Evolutionary conservation across 2,113 vertebrate genomes (phyloP), one percentile per base, ranked within the genome.

Genomic region (Lampris megalopsis): DNA sequence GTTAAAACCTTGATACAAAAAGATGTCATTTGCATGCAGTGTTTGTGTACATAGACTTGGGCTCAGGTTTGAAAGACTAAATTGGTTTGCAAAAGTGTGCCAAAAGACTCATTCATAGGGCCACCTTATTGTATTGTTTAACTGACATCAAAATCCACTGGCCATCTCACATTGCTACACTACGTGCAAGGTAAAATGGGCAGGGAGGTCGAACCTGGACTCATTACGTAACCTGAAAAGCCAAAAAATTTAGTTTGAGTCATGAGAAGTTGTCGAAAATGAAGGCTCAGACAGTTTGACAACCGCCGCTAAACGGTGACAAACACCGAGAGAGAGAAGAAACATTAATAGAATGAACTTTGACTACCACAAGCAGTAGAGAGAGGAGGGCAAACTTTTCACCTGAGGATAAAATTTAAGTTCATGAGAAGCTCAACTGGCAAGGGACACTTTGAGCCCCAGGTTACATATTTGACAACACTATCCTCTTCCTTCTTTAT

Each of bases 1-100:
- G 83, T 77, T 83, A 50, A 79, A 79, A 94, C 95, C 94, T 94
- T 92, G 93, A 24, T 96, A 93, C 86, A 92, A 85, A 92, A 92
- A 91, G 83, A 88, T 85, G 73, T 92, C 94, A 91, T 92, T 92
- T 93, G 95, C 93, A 93, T 85, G 76, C 94, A 77, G 10, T 13
- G 35, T 59, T 36, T 66, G 45, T 6, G 7, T 7, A 8, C 37
- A 38, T 43, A 45, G 58, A 54, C 9, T 53, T 50, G 11, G 62
- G 50, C 62, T 50, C 8, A 40, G 36, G 57, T 71, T 9, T 47
- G 35, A 47, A 41, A 64, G 45, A 47, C 63, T 75, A 6, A 37
- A 38, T 10, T 13, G 59, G 59, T 37, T 11, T 5, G 1, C 50
- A 52, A 52, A 52, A 3, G 50, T 52, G 50, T 5, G 10, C n/a